phyloP scores from a whole-genome alignment of 1,140 invertebrate species.

The Lutraria rhynchaena region DNA sequence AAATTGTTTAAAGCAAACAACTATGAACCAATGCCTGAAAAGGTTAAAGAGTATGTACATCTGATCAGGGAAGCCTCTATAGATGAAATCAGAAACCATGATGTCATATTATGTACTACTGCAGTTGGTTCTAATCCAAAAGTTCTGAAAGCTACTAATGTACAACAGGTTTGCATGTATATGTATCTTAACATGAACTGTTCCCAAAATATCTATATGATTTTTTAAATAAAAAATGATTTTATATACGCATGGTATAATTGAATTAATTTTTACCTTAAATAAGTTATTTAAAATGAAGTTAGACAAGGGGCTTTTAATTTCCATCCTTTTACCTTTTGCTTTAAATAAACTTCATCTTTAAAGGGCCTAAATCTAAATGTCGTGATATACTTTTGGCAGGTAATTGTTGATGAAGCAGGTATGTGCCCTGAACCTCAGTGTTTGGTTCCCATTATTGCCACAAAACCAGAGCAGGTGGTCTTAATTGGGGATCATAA shows the following conservation, averaged over 20 bases:
- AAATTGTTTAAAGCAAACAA: slow-evolving; percentile 43
- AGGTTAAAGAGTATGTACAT: slow-evolving; percentile 59
- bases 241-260: no score
- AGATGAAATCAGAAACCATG: slow-evolving; percentile 60
- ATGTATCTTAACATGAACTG: background rate
- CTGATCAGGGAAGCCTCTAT: slow-evolving; percentile 59
- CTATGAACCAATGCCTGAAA: background rate
- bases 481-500: slow-evolving; percentile 80
- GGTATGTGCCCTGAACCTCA: slow-evolving; percentile 79
- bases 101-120: slow-evolving; percentile 65
- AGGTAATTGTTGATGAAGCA: slow-evolving; percentile 78
- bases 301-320: no score
- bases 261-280: no score
- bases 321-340: no score
- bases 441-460: slow-evolving; percentile 74
- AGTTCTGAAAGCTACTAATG: slow-evolving; percentile 42
- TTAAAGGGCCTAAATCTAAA: no score
- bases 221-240: no score
- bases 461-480: slow-evolving; percentile 73
- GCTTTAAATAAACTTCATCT: no score
- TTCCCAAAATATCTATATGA: no score
- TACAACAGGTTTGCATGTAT: slow-evolving; percentile 40
- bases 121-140: slow-evolving; percentile 60
- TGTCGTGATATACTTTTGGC: slow-evolving; percentile 38
- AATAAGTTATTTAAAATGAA: no score